Conservation (phyloP, 2,113 vertebrate genomes). For the Xenopus borealis region DNA sequence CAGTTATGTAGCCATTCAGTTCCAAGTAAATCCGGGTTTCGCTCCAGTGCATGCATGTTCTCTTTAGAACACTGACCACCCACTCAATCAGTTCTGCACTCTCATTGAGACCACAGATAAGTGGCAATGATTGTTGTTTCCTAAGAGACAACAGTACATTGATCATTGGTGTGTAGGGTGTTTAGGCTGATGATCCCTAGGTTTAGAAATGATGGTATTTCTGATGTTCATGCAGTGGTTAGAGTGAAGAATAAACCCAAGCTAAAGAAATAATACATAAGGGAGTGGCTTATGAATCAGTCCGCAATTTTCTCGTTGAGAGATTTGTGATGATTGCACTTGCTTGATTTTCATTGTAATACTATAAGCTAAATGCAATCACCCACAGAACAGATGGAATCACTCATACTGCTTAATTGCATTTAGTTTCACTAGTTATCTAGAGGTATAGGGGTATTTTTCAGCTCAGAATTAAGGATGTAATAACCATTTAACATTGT, state of each 20-base stretch:
- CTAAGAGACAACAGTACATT: no score
- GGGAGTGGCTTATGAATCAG: neutral
- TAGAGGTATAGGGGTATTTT: slow-evolving; percentile 57
- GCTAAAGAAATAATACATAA: slow-evolving; percentile 19
- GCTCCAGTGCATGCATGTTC: no score
- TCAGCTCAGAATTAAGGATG: slow-evolving; percentile 54
- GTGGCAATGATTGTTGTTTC: no score
- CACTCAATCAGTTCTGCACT: no score
- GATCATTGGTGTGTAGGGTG: no score
- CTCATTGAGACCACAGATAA: no score
- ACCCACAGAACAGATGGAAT: slow-evolving; percentile 52
- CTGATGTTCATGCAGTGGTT: no score
- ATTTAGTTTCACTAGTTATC: slow-evolving; percentile 50
- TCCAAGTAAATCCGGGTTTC: no score
- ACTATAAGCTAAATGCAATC: slow-evolving; percentile 46
- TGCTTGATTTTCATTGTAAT: slow-evolving; percentile 31
- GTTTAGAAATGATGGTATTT: no score
- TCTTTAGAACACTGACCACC: no score
- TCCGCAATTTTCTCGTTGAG: slow-evolving; percentile 15
- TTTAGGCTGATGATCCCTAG: no score
- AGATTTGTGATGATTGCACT: slow-evolving; percentile 42
- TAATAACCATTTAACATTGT: slow-evolving; percentile 53
- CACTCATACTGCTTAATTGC: slow-evolving; percentile 51
- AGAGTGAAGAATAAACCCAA: slow-evolving; percentile 1
- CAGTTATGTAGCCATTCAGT: no score